Conservation (phyloP, 1,140 invertebrate species). For the Dinoponera quadriceps region DNA sequence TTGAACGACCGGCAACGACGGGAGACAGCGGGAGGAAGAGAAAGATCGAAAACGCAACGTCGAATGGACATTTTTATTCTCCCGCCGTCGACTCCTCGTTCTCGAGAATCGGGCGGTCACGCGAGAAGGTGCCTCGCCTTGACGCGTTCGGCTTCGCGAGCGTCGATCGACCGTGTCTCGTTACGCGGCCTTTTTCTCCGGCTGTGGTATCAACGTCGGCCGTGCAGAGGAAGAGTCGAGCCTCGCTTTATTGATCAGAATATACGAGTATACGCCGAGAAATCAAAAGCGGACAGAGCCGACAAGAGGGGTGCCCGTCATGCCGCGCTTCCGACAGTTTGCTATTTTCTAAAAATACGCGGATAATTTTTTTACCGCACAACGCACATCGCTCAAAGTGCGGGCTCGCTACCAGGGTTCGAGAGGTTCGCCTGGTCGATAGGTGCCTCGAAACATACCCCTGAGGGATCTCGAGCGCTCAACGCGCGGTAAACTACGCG, state of each 20-base stretch:
- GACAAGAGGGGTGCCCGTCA: too few relatives aligned
- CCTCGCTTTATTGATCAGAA: too few relatives aligned
- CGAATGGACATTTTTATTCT: slow-evolving; percentile 67
- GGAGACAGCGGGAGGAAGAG: not conserved
- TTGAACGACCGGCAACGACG: slow-evolving; percentile 63
- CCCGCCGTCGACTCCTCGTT: slow-evolving; percentile 19
- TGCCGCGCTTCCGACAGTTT: too few relatives aligned
- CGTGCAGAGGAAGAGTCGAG: too few relatives aligned
- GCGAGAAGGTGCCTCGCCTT: slow-evolving; percentile 56
- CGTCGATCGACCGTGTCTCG: not conserved
- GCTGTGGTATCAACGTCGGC: too few relatives aligned
- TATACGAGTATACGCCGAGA: too few relatives aligned
- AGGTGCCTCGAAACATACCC: not conserved
- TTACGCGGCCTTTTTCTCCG: not conserved
- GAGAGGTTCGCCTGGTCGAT: not conserved
- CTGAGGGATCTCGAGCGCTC: too few relatives aligned
- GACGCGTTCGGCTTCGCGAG: not conserved
- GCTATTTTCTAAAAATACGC: too few relatives aligned
- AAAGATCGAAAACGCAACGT: slow-evolving; percentile 37
- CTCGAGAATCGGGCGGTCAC: slow-evolving; percentile 40
- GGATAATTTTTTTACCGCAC: too few relatives aligned
- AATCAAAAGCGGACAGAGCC: too few relatives aligned
- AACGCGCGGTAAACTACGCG: slow-evolving; percentile 2
- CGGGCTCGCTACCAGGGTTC: not conserved
- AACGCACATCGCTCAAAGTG: too few relatives aligned